These are phyloP conservation scores for Parthenolecanium corni DNA, from an alignment of 2,888 invertebrate genomes.

Conservation along the genomic window DNA sequence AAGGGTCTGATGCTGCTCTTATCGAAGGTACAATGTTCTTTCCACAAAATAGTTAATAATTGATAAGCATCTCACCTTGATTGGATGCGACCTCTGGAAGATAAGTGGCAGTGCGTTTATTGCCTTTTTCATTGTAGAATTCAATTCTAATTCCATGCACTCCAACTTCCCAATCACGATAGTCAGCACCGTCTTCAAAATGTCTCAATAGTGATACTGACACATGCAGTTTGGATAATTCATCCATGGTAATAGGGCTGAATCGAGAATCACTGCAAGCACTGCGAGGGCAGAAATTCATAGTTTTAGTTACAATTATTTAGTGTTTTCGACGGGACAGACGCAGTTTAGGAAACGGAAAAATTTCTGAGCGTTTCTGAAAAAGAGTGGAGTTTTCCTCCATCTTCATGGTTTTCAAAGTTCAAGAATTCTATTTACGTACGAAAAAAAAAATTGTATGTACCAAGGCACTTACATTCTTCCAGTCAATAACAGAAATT, in stretches of 20 bases:
- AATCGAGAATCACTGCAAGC: slow-evolving; percentile 97
- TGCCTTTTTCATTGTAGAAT: slow-evolving; percentile 84
- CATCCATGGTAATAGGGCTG: slow-evolving; percentile 85
- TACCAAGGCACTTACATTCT: too few relatives aligned
- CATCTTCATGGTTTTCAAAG: too few relatives aligned
- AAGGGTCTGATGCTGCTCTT: too few relatives aligned
- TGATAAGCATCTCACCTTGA: slow-evolving; percentile 84
- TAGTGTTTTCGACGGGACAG: too few relatives aligned
- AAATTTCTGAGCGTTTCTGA: too few relatives aligned
- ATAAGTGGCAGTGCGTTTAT: slow-evolving; percentile 93
- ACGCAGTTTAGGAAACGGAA: too few relatives aligned
- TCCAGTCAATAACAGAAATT: too few relatives aligned
- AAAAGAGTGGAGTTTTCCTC: too few relatives aligned
- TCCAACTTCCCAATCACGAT: slow-evolving; percentile 94
- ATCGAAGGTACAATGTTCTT: too few relatives aligned
- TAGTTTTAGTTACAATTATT: not conserved
- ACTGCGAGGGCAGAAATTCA: slow-evolving; percentile 43
- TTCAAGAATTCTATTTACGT: too few relatives aligned
- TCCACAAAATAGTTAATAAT: too few relatives aligned
- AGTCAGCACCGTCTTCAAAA: slow-evolving; percentile 91
- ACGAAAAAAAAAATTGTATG: too few relatives aligned
- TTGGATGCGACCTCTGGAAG: slow-evolving; percentile 95
- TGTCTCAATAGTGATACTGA: slow-evolving; percentile 92
- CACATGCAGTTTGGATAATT: slow-evolving; percentile 81
- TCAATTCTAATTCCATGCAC: slow-evolving; percentile 96